Conservation (phyloP, 2,888 invertebrate species). For the Agonum fuliginosum region DNA sequence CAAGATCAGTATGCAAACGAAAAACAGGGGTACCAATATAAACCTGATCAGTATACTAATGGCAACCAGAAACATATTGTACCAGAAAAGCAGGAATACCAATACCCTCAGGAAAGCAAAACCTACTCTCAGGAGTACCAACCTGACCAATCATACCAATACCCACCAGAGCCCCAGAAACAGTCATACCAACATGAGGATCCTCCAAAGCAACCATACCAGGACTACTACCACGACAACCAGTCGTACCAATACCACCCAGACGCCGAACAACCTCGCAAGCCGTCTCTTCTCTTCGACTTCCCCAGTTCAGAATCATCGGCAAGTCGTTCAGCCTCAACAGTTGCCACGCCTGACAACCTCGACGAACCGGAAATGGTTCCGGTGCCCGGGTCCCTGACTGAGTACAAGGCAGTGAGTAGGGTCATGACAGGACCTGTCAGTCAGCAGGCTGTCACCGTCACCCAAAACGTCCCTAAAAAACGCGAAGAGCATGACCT, state of each 20-base stretch:
- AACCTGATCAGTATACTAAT: neutral
- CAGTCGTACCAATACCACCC: neutral
- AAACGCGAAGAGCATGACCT: constrained; percentile 76
- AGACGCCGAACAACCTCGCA: constrained; percentile 27
- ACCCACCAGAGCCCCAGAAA: neutral
- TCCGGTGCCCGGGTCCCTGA: constrained; percentile 66
- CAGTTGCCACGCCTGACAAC: constrained; percentile 37
- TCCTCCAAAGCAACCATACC: no score
- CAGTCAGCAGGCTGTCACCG: constrained; percentile 82
- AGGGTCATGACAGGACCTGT: constrained; percentile 86
- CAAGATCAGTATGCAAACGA: no score
- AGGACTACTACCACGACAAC: neutral
- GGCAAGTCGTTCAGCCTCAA: neutral
- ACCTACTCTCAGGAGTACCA: neutral
- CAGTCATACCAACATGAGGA: neutral
- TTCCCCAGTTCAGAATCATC: constrained; percentile 61
- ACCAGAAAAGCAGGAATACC: neutral
- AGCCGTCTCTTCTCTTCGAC: constrained; percentile 61
- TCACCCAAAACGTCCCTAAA: constrained; percentile 75
- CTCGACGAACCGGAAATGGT: constrained; percentile 66
- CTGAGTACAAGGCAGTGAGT: constrained; percentile 79
- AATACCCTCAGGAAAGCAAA: neutral
- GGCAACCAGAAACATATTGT: neutral
- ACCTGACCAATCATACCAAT: constrained; percentile 4
- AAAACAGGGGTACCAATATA: neutral